Base-by-base conservation (phyloP, 1,140 invertebrate genomes). In the Sarcophaga bullata region DNA sequence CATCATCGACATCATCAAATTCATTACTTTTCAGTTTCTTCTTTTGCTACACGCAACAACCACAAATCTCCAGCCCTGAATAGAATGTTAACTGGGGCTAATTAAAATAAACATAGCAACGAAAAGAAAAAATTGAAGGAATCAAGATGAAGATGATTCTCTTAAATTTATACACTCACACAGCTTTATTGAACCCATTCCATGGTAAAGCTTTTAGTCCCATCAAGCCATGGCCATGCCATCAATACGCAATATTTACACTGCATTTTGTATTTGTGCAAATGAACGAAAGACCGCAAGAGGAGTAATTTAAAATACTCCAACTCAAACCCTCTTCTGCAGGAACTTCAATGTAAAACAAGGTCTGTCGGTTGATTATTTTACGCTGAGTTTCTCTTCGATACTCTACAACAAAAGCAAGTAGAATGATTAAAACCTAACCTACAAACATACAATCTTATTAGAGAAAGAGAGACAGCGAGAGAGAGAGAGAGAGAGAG, bases 241-340 rank as follows among this genome's bases (percentile, higher is more conserved):
- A n/a, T n/a, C n/a, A 37, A 37, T 37, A 37, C 25, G 4, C 1
- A 37, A 37, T 37, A 37, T 37, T 37, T 37, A 68, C 19, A n/a
- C n/a, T 68, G 62, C 62, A 68, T 68, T 68, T 68, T 19, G n/a
- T 25, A 68, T 68, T 68, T 19, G n/a, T 68, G 62, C n/a, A 68
- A 68, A 13, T 58, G 25, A 37, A 37, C 25, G 25, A 37, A 37
- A 37, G 25, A 37, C 25, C 25, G 25, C 25, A 37, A 37, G 25
- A 37, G 25, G 62, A 10, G 17, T 68, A n/a, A 9, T 8, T 25
- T 62, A 5, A 68, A 25, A 19, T 25, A 19, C 4, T 17, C 17
- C 62, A 68, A 11, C 4, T 4, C 25, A 37, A 37, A 37, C 1
- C 25, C 25, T 37, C 25, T 37, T 37, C 25, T 37, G 4, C 25